These are phyloP conservation scores for Ceyx erithaca DNA, from an alignment of 2,797 vertebrate genomes.

Conservation along the genomic window DNA sequence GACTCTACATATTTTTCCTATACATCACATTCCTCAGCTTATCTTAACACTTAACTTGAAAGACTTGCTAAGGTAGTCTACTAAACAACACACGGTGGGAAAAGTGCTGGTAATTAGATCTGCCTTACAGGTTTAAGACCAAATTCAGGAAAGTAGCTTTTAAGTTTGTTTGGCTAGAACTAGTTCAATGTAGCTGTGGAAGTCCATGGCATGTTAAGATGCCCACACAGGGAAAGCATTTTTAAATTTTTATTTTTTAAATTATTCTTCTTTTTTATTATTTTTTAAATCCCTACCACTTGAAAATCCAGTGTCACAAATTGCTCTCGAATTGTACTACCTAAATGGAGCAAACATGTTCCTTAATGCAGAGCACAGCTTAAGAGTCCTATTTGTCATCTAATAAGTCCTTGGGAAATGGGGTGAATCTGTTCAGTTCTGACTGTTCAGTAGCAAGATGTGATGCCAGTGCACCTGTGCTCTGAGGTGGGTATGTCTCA, in stretches of 20 bases:
- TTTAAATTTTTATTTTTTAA: not conserved
- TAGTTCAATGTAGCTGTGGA: not conserved
- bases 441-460: not conserved
- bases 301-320: not conserved
- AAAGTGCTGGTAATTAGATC: not conserved
- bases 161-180: not conserved
- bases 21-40: not conserved
- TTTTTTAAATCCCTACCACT: not conserved
- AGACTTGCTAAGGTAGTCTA: not conserved
- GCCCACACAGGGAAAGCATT: not conserved
- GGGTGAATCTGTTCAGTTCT: not conserved
- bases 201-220: not conserved
- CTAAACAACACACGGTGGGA: not conserved
- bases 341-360: not conserved
- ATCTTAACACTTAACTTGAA: not conserved
- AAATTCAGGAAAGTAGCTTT: not conserved
- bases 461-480: slow-evolving; percentile 13
- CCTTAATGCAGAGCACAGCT: not conserved
- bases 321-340: not conserved
- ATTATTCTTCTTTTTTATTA: not conserved
- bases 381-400: not conserved
- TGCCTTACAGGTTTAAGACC: not conserved
- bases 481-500: not conserved
- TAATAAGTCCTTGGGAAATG: not conserved
- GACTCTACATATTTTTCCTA: not conserved